Conservation (phyloP, 2,888 invertebrate species). For the Alloplasta piceator region DNA sequence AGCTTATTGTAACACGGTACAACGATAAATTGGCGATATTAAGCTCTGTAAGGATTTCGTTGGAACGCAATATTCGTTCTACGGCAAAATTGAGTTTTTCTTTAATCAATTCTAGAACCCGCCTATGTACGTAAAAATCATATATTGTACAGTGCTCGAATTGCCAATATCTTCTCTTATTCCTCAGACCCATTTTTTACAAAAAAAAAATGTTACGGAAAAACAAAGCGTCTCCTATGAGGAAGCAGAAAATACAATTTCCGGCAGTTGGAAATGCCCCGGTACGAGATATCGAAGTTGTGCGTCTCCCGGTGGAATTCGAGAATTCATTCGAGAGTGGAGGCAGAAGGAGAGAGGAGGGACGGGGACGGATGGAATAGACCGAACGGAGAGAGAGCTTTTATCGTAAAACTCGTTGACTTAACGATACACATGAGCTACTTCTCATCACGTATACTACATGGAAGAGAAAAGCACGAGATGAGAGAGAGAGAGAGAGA, state of each 20-base stretch:
- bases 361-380: slow-evolving; percentile 8
- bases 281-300: slow-evolving; percentile 18
- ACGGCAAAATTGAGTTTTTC: too few relatives aligned
- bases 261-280: slow-evolving; percentile 16
- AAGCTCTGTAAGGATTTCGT: too few relatives aligned
- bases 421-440: slow-evolving; percentile 68
- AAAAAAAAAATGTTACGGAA: too few relatives aligned
- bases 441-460: not conserved
- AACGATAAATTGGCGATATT: too few relatives aligned
- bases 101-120: too few relatives aligned
- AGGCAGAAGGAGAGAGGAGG: not conserved
- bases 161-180: too few relatives aligned
- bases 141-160: too few relatives aligned
- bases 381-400: slow-evolving; percentile 68
- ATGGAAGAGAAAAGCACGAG: not conserved
- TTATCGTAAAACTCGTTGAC: slow-evolving; percentile 75
- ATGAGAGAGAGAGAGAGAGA: not conserved
- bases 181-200: too few relatives aligned
- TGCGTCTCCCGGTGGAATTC: slow-evolving; percentile 22
- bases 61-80: too few relatives aligned
- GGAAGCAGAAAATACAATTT: slow-evolving; percentile 21
- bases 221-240: too few relatives aligned
- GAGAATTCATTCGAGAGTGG: slow-evolving; percentile 13
- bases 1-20: too few relatives aligned
- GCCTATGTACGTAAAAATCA: too few relatives aligned